Evolutionary conservation across 2,888 invertebrate genomes (phyloP).

Genomic region (Hesperia comma): DNA sequence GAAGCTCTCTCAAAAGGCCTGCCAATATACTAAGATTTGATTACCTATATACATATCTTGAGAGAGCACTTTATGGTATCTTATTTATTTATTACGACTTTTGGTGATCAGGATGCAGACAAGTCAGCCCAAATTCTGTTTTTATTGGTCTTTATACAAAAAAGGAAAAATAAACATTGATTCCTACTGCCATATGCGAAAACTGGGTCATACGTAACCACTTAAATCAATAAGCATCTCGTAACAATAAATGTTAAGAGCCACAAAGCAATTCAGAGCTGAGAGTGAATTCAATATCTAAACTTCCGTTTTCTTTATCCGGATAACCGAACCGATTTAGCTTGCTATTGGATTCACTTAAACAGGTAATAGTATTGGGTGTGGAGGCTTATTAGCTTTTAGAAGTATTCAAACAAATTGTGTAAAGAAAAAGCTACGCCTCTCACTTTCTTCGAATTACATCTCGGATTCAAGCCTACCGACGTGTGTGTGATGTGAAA

Average conservation of each 20-base stretch:
- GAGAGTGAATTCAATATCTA: conserved; percentile 28
- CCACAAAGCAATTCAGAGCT: conserved; percentile 6
- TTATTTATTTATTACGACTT: no score
- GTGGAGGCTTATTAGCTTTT: conserved; percentile 32
- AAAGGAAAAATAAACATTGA: conserved; percentile 36
- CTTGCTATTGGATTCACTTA: conserved; percentile 33
- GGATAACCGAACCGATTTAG: conserved; percentile 48
- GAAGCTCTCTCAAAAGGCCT: no score
- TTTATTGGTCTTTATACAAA: no score
- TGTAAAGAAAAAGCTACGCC: conserved; percentile 74
- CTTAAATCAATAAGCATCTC: conserved; percentile 44
- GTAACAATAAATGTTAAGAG: conserved; percentile 36
- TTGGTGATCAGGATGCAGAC: no score
- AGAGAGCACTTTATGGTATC: no score
- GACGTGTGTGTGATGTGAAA: conserved; percentile 68
- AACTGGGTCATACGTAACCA: conserved; percentile 45
- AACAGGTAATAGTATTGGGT: conserved; percentile 38
- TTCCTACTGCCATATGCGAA: conserved; percentile 41
- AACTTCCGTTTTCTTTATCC: conserved; percentile 48
- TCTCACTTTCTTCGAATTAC: conserved; percentile 76
- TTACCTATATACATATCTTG: no score
- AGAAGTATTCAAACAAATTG: conserved; percentile 60
- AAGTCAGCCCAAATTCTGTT: no score
- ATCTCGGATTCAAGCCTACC: conserved; percentile 61
- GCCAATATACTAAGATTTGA: no score